Evolutionary conservation across 2,888 invertebrate species (phyloP), one percentile per base, ranked within the genome.

Genomic region (Chloroclysta siterata): DNA sequence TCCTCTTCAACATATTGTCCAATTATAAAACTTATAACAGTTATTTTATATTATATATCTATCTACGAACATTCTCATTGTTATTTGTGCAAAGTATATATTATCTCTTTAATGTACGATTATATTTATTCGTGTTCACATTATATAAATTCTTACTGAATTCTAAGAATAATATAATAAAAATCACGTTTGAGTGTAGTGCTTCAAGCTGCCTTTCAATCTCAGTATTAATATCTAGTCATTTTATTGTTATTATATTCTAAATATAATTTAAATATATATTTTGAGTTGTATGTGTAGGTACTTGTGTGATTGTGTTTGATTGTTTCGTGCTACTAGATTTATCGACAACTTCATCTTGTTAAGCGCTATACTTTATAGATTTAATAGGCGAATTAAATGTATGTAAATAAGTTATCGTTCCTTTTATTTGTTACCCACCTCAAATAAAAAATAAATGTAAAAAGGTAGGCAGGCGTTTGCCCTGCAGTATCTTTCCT

Each of bases 401-500:
- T 89, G 87, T 84, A 88, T 86, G 85, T 88, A 87, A 79, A 87
- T 88, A 87, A 84, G 66, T 57, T 33, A 36, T 80, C 2, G 39
- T 56, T 41, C 81, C 83, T 52, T 75, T 75, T 82, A 76, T 48
- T 44, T n/a, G 17, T 33, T 33, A 36, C 33, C 51, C 6, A n/a
- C 29, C 14, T 47, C 1, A 42, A n/a, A n/a, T 46, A 28, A 48
- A 44, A 15, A 44, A 2, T 6, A 33, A 5, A 33, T 1, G 22
- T 22, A 33, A 2, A 33, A n/a, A n/a, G n/a, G 33, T 6, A 33
- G 33, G 33, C 22, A 22, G 22, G 22, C 22, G n/a, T n/a, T n/a
- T n/a, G n/a, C n/a, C n/a, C n/a, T n/a, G n/a, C n/a, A n/a, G n/a
- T n/a, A n/a, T n/a, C n/a, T n/a, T n/a, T n/a, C n/a, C n/a, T n/a